Percentiles rank a stretch among this genome's conserved stretches.
These are phyloP conservation scores for Platalea minor DNA, from an alignment of 2,797 vertebrate species.

Conservation along the genomic window DNA sequence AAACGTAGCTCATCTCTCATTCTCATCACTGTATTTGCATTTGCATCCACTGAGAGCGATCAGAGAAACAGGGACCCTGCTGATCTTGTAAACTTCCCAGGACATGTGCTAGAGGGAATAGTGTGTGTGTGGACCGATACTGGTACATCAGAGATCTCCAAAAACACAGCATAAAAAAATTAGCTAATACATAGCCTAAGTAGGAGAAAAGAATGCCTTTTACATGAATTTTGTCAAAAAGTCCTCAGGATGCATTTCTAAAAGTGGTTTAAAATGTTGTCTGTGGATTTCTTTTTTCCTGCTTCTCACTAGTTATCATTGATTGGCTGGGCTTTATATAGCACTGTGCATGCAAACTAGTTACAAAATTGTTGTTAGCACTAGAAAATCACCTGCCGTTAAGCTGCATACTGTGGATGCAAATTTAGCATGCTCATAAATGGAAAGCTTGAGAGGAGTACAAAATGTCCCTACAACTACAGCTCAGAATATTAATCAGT, in stretches of 20 bases:
- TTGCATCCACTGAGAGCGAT: not conserved
- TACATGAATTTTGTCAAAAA: not conserved
- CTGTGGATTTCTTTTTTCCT: not conserved
- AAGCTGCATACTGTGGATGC: not conserved
- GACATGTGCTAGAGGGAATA: not conserved
- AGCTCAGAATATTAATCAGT: constrained; percentile 44
- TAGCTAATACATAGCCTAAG: not conserved
- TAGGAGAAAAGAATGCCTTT: not conserved
- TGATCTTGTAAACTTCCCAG: not conserved
- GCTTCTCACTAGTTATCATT: not conserved
- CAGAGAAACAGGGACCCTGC: not conserved
- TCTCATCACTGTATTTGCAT: not conserved
- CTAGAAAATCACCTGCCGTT: constrained; percentile 28
- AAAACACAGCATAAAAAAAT: not conserved
- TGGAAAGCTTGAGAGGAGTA: constrained; percentile 14
- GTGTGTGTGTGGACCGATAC: not conserved
- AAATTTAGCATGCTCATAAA: constrained; percentile 48
- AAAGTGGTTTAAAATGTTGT: not conserved
- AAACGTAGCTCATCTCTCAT: not conserved
- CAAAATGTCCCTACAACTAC: constrained; percentile 26
- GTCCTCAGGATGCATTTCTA: not conserved
- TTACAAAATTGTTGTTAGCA: not conserved
- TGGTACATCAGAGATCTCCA: not conserved
- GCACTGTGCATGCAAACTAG: not conserved
- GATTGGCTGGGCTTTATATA: not conserved